Evolutionary conservation across 2,113 vertebrate species (phyloP).

Genomic region (Scomber colias): DNA sequence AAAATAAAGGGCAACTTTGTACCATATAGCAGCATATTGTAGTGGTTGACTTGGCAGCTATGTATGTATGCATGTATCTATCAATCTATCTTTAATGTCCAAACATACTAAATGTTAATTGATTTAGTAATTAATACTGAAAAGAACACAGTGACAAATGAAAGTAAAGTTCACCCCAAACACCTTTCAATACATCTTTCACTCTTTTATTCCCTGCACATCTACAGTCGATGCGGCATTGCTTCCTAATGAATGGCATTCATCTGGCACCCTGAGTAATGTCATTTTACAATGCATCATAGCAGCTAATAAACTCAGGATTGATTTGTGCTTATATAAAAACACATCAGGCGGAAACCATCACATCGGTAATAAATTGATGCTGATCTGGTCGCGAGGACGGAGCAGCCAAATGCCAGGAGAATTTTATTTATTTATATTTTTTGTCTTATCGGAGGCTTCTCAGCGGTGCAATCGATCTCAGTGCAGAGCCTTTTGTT

Average conservation of each 20-base stretch:
- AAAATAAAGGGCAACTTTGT: too few species aligned
- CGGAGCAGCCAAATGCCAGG: conserved; percentile 70
- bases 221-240: conserved; percentile 41
- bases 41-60: too few species aligned
- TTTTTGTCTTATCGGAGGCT: conserved; percentile 58
- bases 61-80: too few species aligned
- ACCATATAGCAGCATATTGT: too few species aligned
- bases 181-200: conserved; percentile 23
- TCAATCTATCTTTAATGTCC: neutral
- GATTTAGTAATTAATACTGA: neutral
- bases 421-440: conserved; percentile 64
- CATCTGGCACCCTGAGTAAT: conserved; percentile 65
- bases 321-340: conserved; percentile 81
- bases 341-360: conserved; percentile 77
- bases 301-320: conserved; percentile 75
- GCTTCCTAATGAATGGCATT: conserved; percentile 69
- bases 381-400: conserved; percentile 68
- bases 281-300: conserved; percentile 71
- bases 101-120: too few species aligned
- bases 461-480: conserved; percentile 75
- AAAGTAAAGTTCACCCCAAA: neutral
- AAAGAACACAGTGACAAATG: neutral
- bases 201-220: conserved; percentile 30
- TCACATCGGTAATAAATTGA: conserved; percentile 81
- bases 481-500: conserved; percentile 82